A percentile compares a stretch with the other conserved stretches of the same genome.
Evolutionary conservation across 2,797 vertebrate species (phyloP).

Genomic region (Remorina albescens): DNA sequence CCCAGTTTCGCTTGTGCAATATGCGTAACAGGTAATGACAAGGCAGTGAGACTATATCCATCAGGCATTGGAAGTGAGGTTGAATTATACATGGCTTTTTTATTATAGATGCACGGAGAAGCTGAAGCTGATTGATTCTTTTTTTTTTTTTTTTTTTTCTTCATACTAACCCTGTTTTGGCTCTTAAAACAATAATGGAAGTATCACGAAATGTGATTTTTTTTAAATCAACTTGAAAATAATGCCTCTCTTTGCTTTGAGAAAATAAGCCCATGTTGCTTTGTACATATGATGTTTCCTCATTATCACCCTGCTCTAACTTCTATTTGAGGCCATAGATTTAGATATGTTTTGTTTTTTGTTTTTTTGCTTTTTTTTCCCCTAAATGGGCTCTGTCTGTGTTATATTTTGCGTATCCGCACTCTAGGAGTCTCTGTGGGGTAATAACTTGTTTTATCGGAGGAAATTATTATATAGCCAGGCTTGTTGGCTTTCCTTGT

Average conservation of each 20-base stretch:
- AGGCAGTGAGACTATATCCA: not conserved
- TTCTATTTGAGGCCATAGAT: constrained; percentile 30
- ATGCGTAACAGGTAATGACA: not conserved
- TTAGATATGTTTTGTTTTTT: constrained; percentile 47
- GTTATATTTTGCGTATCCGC: constrained; percentile 65
- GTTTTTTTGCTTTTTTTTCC: too few relatives aligned
- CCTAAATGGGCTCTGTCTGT: constrained; percentile 49
- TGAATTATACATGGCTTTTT: not conserved
- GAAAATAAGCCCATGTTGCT: not conserved
- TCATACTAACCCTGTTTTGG: not conserved
- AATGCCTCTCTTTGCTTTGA: not conserved
- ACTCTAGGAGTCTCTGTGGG: constrained; percentile 62
- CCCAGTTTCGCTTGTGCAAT: not conserved
- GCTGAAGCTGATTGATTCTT: too few relatives aligned
- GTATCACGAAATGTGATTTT: not conserved
- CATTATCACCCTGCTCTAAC: not conserved
- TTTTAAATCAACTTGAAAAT: not conserved
- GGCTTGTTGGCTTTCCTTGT: constrained; percentile 56
- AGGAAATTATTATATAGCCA: constrained; percentile 59
- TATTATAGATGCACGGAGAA: not conserved
- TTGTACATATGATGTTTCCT: constrained; percentile 1
- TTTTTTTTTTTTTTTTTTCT: not conserved
- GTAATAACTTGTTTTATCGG: constrained; percentile 70
- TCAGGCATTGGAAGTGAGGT: not conserved
- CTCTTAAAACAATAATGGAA: not conserved